phyloP scores from a whole-genome alignment of 2,113 vertebrate species.

The Gorilla gorilla region DNA sequence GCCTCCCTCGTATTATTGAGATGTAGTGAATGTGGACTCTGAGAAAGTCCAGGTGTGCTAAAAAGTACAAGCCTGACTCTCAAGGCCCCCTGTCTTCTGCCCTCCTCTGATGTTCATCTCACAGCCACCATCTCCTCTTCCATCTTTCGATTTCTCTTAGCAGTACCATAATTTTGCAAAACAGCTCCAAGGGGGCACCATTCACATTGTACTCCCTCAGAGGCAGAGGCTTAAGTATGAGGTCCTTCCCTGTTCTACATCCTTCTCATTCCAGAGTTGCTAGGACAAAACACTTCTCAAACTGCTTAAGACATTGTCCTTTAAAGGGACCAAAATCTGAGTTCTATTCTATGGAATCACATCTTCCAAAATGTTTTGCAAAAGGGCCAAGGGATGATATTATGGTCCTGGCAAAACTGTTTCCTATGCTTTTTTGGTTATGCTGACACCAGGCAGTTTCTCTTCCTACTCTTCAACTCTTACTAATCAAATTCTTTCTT shows the following conservation, averaged over 20 bases:
- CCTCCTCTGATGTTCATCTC: not conserved
- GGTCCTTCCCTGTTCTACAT: not conserved
- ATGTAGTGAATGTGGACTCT: not conserved
- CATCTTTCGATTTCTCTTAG: not conserved
- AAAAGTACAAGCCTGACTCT: not conserved
- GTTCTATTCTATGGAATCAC: not conserved
- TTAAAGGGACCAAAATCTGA: not conserved
- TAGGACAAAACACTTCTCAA: not conserved
- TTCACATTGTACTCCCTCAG: not conserved
- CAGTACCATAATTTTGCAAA: not conserved
- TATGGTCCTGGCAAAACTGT: not conserved
- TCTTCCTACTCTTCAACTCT: not conserved
- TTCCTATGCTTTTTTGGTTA: not conserved
- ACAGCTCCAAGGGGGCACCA: not conserved
- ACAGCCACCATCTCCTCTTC: not conserved
- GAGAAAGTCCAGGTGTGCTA: not conserved
- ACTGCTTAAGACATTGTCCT: not conserved
- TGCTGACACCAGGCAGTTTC: not conserved
- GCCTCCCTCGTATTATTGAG: not conserved
- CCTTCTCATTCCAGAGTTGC: not conserved
- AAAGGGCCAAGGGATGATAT: not conserved
- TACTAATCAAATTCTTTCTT: not conserved
- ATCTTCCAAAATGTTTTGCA: not conserved
- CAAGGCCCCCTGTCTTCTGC: not conserved
- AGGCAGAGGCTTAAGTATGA: not conserved